A percentile compares a stretch with the other conserved stretches of the same genome.
phyloP scores from a whole-genome alignment of 2,888 invertebrate genomes.

The Xestia c-nigrum region DNA sequence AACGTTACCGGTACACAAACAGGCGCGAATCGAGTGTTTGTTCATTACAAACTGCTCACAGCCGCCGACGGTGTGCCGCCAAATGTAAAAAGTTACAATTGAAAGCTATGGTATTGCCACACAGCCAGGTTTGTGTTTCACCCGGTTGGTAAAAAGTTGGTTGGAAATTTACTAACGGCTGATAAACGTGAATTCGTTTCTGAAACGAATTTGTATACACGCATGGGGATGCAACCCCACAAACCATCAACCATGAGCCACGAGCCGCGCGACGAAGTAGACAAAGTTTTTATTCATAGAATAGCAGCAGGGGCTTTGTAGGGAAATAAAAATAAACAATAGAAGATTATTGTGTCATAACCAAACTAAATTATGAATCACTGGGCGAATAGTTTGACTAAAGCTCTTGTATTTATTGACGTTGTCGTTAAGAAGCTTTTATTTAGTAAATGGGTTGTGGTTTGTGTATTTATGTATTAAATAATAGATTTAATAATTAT shows the following conservation, averaged over 20 bases:
- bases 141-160: conserved; percentile 29
- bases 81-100: conserved; percentile 48
- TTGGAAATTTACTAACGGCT: conserved; percentile 32
- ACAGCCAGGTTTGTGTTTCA: conserved; percentile 22
- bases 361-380: conserved; percentile 3
- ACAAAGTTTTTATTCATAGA: conserved; percentile 39
- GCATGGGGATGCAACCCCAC: conserved; percentile 16
- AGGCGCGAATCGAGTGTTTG: conserved; percentile 26
- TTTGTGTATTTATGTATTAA: no score
- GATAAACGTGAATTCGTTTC: conserved; percentile 32
- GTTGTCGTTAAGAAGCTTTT: neutral
- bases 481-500: neutral
- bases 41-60: conserved; percentile 40
- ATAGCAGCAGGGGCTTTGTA: conserved; percentile 25
- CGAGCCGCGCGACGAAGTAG: conserved; percentile 13
- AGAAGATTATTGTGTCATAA: conserved; percentile 38
- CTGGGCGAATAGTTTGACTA: conserved; percentile 7
- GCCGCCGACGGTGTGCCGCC: neutral
- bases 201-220: conserved; percentile 24
- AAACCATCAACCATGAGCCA: neutral
- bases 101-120: conserved; percentile 30
- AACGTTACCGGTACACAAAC: neutral
- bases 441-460: no score
- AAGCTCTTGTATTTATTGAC: conserved; percentile 20
- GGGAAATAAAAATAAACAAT: conserved; percentile 54